These are phyloP conservation scores for Gonatopus flavifemur DNA, from an alignment of 1,140 invertebrate species.

Conservation along the genomic window DNA sequence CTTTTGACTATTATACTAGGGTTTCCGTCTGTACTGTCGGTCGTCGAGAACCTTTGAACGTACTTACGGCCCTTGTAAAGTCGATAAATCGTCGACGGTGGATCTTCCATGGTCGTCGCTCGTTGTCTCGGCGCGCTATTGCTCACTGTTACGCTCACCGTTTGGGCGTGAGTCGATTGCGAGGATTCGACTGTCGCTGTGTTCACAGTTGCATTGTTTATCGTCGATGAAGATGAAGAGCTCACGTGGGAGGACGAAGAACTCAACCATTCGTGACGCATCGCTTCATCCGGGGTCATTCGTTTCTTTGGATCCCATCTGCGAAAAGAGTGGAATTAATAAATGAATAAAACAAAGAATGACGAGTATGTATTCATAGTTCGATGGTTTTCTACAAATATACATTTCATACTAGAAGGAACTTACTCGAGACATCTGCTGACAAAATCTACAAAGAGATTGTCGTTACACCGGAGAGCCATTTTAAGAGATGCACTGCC, in stretches of 20 bases:
- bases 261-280: constrained; percentile 74
- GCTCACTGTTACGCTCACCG: constrained; percentile 36
- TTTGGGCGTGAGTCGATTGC: constrained; percentile 41
- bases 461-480: constrained; percentile 82
- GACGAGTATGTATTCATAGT: not conserved
- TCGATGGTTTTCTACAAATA: not conserved
- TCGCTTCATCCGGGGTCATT: constrained; percentile 89
- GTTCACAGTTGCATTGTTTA: constrained; percentile 20
- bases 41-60: constrained; percentile 38
- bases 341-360: too few relatives aligned
- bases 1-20: constrained; percentile 44
- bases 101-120: constrained; percentile 47
- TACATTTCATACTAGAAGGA: not conserved
- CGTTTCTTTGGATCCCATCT: constrained; percentile 93
- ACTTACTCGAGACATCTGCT: constrained; percentile 88
- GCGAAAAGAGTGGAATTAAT: too few relatives aligned
- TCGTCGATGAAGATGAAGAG: constrained; percentile 42
- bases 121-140: constrained; percentile 34
- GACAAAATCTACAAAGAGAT: constrained; percentile 91
- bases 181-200: constrained; percentile 37
- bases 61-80: constrained; percentile 50
- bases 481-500: constrained; percentile 79
- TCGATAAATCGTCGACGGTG: constrained; percentile 46
- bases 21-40: constrained; percentile 4
- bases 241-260: constrained; percentile 41